A percentile compares a stretch with the other conserved stretches of the same genome.
phyloP scores from a whole-genome alignment of 92 coral and sea anemone species.

The Epizoanthus scotinus region DNA sequence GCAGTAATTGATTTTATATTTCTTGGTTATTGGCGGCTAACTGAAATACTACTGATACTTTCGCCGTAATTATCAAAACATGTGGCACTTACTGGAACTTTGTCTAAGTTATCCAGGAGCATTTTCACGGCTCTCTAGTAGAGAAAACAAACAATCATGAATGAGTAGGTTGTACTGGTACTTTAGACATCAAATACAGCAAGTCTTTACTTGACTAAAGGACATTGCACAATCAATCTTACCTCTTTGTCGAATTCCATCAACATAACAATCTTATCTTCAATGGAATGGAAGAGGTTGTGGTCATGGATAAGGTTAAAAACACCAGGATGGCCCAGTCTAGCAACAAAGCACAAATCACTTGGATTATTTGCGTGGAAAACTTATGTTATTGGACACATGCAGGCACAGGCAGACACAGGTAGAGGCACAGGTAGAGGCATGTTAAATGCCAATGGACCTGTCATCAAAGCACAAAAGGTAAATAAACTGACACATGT shows the following conservation, averaged over 20 bases:
- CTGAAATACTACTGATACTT: no score
- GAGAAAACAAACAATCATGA: constrained; percentile 7
- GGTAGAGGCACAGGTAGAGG: no score
- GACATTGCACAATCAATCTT: background rate
- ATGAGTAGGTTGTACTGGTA: background rate
- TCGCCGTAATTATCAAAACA: no score
- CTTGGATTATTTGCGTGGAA: background rate
- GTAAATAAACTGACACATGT: no score
- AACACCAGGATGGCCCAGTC: constrained; percentile 91
- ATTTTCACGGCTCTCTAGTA: constrained; percentile 89
- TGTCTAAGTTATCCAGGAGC: constrained; percentile 91
- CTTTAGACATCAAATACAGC: background rate
- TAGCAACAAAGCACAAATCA: constrained; percentile 11
- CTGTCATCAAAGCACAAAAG: no score
- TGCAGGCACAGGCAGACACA: no score
- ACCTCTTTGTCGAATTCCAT: constrained; percentile 93
- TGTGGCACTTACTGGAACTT: constrained; percentile 77
- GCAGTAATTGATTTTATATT: no score
- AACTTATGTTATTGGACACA: background rate
- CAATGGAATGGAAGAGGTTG: constrained; percentile 89
- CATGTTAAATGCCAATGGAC: no score
- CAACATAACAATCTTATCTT: constrained; percentile 94
- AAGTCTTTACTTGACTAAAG: background rate
- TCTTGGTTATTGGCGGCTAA: no score
- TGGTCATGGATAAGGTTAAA: constrained; percentile 91